Evolutionary conservation across 92 coral and sea anemone genomes (phyloP), one percentile per base, ranked within the genome.

Genomic region (Paragorgia papillata): DNA sequence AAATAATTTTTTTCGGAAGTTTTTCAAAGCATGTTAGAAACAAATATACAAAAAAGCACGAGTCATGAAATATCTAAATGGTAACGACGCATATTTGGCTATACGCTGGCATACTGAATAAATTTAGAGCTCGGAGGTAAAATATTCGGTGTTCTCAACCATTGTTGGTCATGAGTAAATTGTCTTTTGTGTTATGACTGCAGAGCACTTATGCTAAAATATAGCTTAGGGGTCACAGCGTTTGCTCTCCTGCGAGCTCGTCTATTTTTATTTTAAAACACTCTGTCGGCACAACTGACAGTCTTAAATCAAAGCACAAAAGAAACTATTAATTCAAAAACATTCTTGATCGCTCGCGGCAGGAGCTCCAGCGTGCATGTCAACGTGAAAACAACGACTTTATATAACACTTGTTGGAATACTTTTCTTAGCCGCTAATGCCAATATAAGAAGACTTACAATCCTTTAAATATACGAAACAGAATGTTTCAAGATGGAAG

Each of bases 211-310:
- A n/a, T n/a, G n/a, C n/a, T n/a, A n/a, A n/a, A n/a, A n/a, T n/a
- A 37, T 37, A 10, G 43, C 4, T 37, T 37, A 46, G 2, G 53
- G 53, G 53, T 46, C n/a, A 2, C 53, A 56, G 31, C 18, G 1
- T 56, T 56, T 22, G 17, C 62, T 28, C 31, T 56, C 58, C 29
- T 28, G 62, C 22, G 8, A 17, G 62, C 17, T 51, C 10, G 4
- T 56, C 62, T 22, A 13, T 56, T 14, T 56, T 56, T 22, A 56
- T 56, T 56, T n/a, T 13, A 56, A 22, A 17, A 56, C 30, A 22
- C 15, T 22, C 14, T 56, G 62, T 56, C 31, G 53, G 53, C 53
- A 13, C 62, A 56, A 56, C 62, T 22, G 62, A 46, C 53, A 46
- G 53, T 46, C 15, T 15, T 22, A 56, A 28, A 22, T 22, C 30